Base-by-base conservation (phyloP, 2,797 vertebrate genomes). In the Alcedo atthis region DNA sequence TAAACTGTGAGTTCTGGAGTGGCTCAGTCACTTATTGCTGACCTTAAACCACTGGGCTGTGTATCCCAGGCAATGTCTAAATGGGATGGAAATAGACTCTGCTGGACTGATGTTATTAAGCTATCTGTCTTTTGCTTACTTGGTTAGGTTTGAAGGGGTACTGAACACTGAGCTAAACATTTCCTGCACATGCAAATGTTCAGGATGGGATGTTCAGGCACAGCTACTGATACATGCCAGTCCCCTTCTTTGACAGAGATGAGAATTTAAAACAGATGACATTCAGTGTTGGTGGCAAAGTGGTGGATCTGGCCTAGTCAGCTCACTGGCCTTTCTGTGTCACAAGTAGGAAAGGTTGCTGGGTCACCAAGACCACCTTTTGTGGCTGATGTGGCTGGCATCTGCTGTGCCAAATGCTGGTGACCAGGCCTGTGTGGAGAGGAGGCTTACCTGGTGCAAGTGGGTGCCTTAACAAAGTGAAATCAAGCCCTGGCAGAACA, bases 81-180 rank as follows among this genome's bases (percentile, higher is more conserved):
- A 78, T 18, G 84, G 54, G 18, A 48, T 42, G 49, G 71, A 89
- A 92, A 71, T 55, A 42, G 48, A 32, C 32, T 92, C 21, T 61
- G 26, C 46, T 91, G 53, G 53, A 81, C 61, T 86, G 45, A 20
- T 74, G 8, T 93, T 92, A 83, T 92, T 85, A 77, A 93, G 49
- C 69, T 49, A 71, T 75, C 33, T 84, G 62, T 89, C 84, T 95
- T 89, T 46, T 76, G 19, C n/a, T 82, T 78, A 25, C 62, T 85
- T 74, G 21, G 51, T 69, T 84, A 55, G 26, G 19, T 84, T 81
- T 70, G 59, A 79, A 87, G 20, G 21, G 15, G 57, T 8, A 20
- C 28, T 81, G 42, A 83, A 61, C 54, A 58, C 24, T 25, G 40
- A 87, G 42, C 53, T 89, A 66, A 78, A n/a, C 12, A 18, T 74